phyloP scores from a whole-genome alignment of 2,113 vertebrate species.

The Ammodramus savannarum region DNA sequence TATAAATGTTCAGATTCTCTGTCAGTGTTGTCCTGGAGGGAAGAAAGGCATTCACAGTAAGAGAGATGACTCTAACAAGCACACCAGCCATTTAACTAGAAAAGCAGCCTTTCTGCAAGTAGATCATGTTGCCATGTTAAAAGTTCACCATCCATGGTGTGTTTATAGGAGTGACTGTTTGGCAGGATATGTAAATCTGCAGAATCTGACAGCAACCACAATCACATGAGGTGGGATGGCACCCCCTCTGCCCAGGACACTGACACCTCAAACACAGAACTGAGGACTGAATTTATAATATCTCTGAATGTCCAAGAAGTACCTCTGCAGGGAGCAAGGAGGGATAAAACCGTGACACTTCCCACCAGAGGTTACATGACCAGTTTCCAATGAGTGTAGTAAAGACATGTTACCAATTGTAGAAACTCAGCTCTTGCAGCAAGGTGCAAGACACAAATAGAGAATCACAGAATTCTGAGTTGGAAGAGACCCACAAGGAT shows the following conservation, averaged over 20 bases:
- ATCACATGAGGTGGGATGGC: rapidly evolving
- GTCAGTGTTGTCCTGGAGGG: background rate
- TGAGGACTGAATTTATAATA: background rate
- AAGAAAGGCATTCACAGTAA: background rate
- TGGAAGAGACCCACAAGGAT: background rate
- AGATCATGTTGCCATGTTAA: background rate
- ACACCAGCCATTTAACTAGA: background rate
- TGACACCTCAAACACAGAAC: background rate
- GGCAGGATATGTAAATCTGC: background rate
- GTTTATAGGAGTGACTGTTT: background rate
- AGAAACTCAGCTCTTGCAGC: background rate
- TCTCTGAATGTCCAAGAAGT: background rate
- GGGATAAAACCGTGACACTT: background rate
- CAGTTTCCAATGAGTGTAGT: background rate
- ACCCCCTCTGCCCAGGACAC: background rate
- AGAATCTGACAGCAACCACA: background rate
- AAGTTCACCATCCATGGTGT: background rate
- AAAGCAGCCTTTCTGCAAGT: background rate
- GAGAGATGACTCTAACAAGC: background rate
- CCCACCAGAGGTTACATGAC: background rate
- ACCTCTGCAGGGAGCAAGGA: background rate
- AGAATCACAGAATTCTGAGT: background rate
- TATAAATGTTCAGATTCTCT: background rate
- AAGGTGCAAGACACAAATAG: background rate
- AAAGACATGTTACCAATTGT: background rate